phyloP scores from a whole-genome alignment of 2,113 vertebrate genomes.

The Hirundichthys speculiger region DNA sequence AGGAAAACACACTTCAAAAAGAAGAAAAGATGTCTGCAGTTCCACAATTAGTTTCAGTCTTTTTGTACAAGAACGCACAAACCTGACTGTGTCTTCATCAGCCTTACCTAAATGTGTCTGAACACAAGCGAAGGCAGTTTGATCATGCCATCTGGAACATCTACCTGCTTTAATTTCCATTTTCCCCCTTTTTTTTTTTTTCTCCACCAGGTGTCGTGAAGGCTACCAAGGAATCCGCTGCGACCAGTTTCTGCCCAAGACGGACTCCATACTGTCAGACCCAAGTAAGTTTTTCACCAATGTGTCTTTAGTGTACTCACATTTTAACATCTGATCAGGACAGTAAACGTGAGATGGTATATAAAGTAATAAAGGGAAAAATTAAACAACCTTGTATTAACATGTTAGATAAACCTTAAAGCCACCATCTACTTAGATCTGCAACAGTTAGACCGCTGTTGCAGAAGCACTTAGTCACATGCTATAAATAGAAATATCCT shows the following conservation, averaged over 20 bases:
- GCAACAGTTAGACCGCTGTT: neutral
- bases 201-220: conserved; percentile 92
- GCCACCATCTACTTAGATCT: neutral
- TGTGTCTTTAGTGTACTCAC: too few relatives aligned
- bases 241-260: conserved; percentile 99
- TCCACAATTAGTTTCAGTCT: too few relatives aligned
- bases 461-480: conserved; percentile 4
- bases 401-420: neutral
- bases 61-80: neutral
- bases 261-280: conserved; percentile 97
- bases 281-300: conserved; percentile 83
- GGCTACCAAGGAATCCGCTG: conserved; percentile 99
- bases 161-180: neutral
- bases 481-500: conserved; percentile 14
- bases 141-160: too few relatives aligned
- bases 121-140: neutral
- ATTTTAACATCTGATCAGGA: neutral
- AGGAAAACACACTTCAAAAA: neutral
- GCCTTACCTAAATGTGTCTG: neutral
- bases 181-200: neutral
- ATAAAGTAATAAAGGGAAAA: neutral
- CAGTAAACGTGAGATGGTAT: neutral
- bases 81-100: neutral
- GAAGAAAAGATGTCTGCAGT: too few relatives aligned
- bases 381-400: neutral